phyloP scores from a whole-genome alignment of 2,113 vertebrate genomes.

The Dipodomys ordii region DNA sequence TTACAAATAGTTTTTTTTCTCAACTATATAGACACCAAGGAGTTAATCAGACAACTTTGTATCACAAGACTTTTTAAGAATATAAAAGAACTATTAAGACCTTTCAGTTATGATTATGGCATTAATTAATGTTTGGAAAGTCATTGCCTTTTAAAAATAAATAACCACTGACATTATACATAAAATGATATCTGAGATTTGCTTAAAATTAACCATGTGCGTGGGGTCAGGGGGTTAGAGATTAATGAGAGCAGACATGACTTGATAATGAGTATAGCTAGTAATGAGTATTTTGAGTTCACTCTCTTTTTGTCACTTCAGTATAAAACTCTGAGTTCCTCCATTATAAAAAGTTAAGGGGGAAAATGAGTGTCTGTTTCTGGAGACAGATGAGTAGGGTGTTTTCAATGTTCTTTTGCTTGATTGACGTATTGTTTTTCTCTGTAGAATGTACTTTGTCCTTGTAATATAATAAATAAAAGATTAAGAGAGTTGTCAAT shows the following conservation, averaged over 20 bases:
- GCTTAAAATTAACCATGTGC: background rate
- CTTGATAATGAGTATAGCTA: background rate
- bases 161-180: background rate
- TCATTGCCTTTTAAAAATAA: background rate
- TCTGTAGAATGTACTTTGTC: background rate
- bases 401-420: background rate
- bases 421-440: background rate
- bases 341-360: background rate
- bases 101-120: background rate
- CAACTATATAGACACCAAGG: background rate
- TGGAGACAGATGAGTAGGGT: background rate
- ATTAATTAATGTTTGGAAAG: background rate
- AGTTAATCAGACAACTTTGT: background rate
- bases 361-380: background rate
- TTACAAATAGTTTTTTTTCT: background rate
- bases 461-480: background rate
- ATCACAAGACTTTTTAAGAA: background rate
- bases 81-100: background rate
- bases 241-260: background rate
- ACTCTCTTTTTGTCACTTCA: background rate
- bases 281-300: fast-evolving
- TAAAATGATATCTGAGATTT: background rate
- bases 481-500: background rate
- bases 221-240: background rate
- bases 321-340: background rate